Evolutionary conservation across 2,888 invertebrate species (phyloP).

Genomic region (Cosmia pyralina): DNA sequence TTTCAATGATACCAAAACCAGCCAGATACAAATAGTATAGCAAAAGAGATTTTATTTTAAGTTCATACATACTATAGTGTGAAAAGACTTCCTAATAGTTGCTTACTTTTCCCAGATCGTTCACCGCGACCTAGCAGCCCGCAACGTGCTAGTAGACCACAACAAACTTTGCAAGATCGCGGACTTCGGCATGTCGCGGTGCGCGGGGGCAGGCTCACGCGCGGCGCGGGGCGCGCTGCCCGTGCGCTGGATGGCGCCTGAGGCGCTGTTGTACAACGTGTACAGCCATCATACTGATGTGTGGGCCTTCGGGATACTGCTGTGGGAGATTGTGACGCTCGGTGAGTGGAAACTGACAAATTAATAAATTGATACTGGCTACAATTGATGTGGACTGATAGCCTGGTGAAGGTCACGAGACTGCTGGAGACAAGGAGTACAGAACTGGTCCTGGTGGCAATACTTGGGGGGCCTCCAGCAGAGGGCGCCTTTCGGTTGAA

Average conservation of each 20-base stretch:
- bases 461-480: no score
- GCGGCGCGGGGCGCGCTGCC: slow-evolving; percentile 91
- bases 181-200: slow-evolving; percentile 96
- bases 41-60: no score
- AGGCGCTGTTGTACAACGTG: slow-evolving; percentile 94
- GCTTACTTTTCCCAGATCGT: slow-evolving; percentile 91
- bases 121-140: slow-evolving; percentile 95
- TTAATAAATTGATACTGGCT: no score
- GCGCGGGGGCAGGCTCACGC: slow-evolving; percentile 84
- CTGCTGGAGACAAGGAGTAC: no score
- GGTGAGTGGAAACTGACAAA: slow-evolving; percentile 84
- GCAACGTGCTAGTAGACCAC: slow-evolving; percentile 95
- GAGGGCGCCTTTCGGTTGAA: no score
- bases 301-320: slow-evolving; percentile 96
- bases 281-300: slow-evolving; percentile 96
- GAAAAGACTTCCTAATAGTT: no score
- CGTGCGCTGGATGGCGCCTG: slow-evolving; percentile 96
- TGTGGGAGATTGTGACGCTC: slow-evolving; percentile 96
- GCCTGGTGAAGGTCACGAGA: no score
- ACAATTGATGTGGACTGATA: no score
- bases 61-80: no score
- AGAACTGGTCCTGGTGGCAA: no score
- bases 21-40: no score
- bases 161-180: slow-evolving; percentile 97
- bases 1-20: no score